Conservation (phyloP, 2,113 vertebrate species). For the Cryptoleucopteryx plumbea region DNA sequence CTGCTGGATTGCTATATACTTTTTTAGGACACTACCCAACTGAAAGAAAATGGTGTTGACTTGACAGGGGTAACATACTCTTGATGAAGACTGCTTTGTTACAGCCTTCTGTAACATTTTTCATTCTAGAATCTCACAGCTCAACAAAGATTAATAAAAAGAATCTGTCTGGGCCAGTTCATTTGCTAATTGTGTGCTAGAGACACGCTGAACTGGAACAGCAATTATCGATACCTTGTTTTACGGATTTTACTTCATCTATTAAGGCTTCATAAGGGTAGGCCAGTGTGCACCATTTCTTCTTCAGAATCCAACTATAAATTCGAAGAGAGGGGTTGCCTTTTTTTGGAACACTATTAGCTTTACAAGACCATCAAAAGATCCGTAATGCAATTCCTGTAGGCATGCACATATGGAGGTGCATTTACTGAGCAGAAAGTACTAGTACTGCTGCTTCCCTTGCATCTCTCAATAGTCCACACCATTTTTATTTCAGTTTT, state of each 20-base stretch:
- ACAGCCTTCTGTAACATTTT: background rate
- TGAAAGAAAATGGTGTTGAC: background rate
- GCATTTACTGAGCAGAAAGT: background rate
- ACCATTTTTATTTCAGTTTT: background rate
- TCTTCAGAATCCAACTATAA: background rate
- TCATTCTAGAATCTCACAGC: background rate
- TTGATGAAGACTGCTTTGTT: background rate
- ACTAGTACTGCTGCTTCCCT: background rate
- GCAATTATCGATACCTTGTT: background rate
- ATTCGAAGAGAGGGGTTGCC: background rate
- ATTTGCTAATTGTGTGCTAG: background rate
- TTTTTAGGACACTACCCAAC: background rate
- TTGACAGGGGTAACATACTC: background rate
- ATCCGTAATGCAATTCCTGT: background rate
- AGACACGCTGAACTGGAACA: background rate
- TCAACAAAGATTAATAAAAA: background rate
- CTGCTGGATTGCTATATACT: background rate
- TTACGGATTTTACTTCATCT: background rate
- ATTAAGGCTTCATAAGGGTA: background rate
- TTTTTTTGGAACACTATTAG: background rate
- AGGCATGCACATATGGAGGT: rapidly evolving
- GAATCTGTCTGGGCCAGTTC: background rate
- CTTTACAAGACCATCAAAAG: background rate
- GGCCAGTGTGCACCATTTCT: background rate
- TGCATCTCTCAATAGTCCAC: rapidly evolving